Base-by-base conservation (phyloP, 2,888 invertebrate species). In the Drosophila peninsularis region DNA sequence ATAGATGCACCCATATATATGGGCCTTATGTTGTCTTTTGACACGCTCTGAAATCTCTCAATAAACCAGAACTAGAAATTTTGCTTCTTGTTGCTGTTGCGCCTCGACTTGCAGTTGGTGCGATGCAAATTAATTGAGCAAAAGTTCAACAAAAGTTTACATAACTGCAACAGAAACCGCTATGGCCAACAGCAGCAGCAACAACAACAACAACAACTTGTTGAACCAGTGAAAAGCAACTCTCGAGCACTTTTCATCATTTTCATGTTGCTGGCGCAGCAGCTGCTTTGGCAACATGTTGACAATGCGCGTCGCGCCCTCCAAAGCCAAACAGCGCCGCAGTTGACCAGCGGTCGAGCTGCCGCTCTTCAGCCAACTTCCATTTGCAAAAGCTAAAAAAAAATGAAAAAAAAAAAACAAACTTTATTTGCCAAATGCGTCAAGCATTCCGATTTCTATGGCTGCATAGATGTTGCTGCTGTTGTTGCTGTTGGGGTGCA, bases 81-180 rank as follows among this genome's bases (percentile, higher is more conserved):
- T 13, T 13, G 30, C 30, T 17, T 11, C 13, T 30, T 11, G 30
- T 49, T 49, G 52, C 45, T 60, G 24, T 3, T 24, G 64, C 55
- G 34, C 37, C 56, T 52, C 54, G 47, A 57, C 39, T 62, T 62
- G 24, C 45, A 47, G 73, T 55, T 77, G 67, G 68, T 66, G 78
- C 67, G 69, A 64, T 63, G 62, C 62, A 71, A 83, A 82, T 79
- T 82, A 82, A 85, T 84, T 88, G 79, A 76, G 70, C 78, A 72
- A 78, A 83, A 78, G 78, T 75, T 80, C 71, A 70, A 63, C 60
- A 50, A 75, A 79, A 82, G 86, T 85, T 84, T 82, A 78, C 82
- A 74, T 85, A 85, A 88, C 80, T 65, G 85, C 72, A 80, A 58
- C 65, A 53, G 65, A 68, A 78, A 84, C 88, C 83, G 88, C 69